A percentile compares a stretch with the other conserved stretches of the same genome.
These are phyloP conservation scores for Hemaris fuciformis DNA, from an alignment of 2,888 invertebrate genomes.

Conservation along the genomic window DNA sequence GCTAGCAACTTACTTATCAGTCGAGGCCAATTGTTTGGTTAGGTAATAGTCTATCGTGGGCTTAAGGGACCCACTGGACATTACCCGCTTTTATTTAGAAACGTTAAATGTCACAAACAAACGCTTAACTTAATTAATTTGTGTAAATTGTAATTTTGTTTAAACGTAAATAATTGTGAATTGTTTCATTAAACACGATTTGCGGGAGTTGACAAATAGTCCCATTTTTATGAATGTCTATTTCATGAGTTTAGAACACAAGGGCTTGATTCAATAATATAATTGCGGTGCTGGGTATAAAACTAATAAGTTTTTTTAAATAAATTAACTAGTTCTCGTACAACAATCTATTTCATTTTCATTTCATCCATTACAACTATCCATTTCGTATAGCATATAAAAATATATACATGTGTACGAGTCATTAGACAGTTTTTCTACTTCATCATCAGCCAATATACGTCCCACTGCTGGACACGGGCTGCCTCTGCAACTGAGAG, in stretches of 20 bases:
- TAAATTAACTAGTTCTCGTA: no score
- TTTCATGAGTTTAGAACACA: background rate
- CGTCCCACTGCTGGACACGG: no score
- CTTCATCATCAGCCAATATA: no score
- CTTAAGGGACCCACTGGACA: constrained; percentile 23
- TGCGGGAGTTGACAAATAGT: constrained; percentile 12
- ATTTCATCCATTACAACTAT: no score
- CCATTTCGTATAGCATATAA: no score
- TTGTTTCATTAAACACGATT: constrained; percentile 34
- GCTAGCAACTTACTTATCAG: constrained; percentile 69
- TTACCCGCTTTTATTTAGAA: constrained; percentile 53
- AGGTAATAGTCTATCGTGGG: constrained; percentile 56
- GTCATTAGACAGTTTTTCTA: no score
- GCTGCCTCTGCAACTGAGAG: no score
- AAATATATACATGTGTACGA: no score
- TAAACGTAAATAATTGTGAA: constrained; percentile 31
- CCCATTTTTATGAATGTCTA: background rate
- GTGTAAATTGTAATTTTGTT: constrained; percentile 46
- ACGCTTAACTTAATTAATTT: constrained; percentile 61
- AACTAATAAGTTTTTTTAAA: no score
- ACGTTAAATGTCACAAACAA: constrained; percentile 58
- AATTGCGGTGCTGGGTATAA: no score
- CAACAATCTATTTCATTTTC: no score
- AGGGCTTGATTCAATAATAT: no score
- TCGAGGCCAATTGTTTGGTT: constrained; percentile 70